Conservation (phyloP, 2,888 invertebrate species). For the Eupithecia centaureata region DNA sequence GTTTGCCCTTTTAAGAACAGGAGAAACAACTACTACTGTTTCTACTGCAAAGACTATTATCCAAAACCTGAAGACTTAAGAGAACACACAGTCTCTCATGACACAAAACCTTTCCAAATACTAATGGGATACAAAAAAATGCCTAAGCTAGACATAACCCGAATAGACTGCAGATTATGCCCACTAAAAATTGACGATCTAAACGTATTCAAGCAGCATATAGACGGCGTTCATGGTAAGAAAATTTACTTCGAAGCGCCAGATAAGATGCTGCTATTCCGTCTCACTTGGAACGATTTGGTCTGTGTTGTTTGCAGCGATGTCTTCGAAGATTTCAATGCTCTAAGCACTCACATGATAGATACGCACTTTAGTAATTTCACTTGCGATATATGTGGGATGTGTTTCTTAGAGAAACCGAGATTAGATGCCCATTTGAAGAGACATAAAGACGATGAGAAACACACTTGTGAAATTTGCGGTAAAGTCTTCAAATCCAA, state of each 20-base stretch:
- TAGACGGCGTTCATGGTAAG: slow-evolving; percentile 70
- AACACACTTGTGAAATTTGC: slow-evolving; percentile 80
- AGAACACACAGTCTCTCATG: slow-evolving; percentile 72
- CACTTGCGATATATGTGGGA: slow-evolving; percentile 75
- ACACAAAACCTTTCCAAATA: slow-evolving; percentile 74
- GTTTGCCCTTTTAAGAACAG: slow-evolving; percentile 77
- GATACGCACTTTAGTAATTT: slow-evolving; percentile 74
- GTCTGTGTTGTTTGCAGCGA: slow-evolving; percentile 75
- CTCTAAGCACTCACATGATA: slow-evolving; percentile 74
- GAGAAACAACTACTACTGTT: slow-evolving; percentile 76
- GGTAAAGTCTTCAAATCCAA: slow-evolving; percentile 77
- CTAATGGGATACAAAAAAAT: slow-evolving; percentile 77
- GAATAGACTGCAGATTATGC: slow-evolving; percentile 74
- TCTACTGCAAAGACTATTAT: slow-evolving; percentile 77
- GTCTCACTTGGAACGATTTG: slow-evolving; percentile 73
- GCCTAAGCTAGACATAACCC: slow-evolving; percentile 75
- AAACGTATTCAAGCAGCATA: slow-evolving; percentile 68
- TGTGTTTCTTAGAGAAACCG: slow-evolving; percentile 78
- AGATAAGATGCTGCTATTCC: slow-evolving; percentile 70
- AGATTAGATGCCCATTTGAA: slow-evolving; percentile 78
- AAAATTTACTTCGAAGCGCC: slow-evolving; percentile 77
- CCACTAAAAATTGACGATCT: slow-evolving; percentile 67
- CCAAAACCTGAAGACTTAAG: slow-evolving; percentile 74
- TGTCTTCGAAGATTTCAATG: slow-evolving; percentile 76
- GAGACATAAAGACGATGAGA: slow-evolving; percentile 78